Evolutionary conservation across 2,797 vertebrate genomes (phyloP), one percentile per base, ranked within the genome.

Genomic region (Intellagama lesueurii): DNA sequence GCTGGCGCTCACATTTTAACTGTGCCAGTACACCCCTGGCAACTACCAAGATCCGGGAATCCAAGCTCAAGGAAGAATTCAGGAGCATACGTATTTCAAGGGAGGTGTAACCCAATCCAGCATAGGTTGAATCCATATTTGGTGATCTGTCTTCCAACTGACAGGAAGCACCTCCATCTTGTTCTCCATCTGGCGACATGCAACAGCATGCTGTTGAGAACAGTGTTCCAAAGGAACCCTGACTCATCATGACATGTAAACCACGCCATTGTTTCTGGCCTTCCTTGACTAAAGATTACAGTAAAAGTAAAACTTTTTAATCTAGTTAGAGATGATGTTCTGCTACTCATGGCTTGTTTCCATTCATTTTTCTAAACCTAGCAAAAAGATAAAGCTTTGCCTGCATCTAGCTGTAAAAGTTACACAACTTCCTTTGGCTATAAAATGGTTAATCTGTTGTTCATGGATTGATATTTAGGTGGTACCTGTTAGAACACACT

Each of bases 321-420:
- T 64, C 60, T 17, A 22, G 14, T 17, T 64, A 64, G 60, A 17
- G 16, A 64, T 64, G 60, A 4, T 90, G 70, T 49, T 92, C 82
- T 95, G 77, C 84, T 86, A 68, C 78, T 49, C 86, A 85, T 91
- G 40, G 12, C 64, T 79, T 32, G 16, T 81, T 35, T 52, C 68
- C 78, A 35, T 90, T 56, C 92, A 83, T 92, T 1, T 89, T 85
- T 92, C 92, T 93, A 77, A 94, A 17, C 94, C 92, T 91, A 93
- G 87, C 86, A 93, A 92, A 75, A 94, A 92, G 60, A 83, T 85
- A 93, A 93, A 94, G 91, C 93, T 91, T 93, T 92, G 93, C 94
- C 93, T 93, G 85, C 92, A 89, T 94, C 95, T 94, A 88, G 68
- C 90, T 92, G 88, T 94, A 87, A 92, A 92, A 90, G 72, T 94